Evolutionary conservation across 2,888 invertebrate species (phyloP).

Genomic region (Liodrosophila aerea): DNA sequence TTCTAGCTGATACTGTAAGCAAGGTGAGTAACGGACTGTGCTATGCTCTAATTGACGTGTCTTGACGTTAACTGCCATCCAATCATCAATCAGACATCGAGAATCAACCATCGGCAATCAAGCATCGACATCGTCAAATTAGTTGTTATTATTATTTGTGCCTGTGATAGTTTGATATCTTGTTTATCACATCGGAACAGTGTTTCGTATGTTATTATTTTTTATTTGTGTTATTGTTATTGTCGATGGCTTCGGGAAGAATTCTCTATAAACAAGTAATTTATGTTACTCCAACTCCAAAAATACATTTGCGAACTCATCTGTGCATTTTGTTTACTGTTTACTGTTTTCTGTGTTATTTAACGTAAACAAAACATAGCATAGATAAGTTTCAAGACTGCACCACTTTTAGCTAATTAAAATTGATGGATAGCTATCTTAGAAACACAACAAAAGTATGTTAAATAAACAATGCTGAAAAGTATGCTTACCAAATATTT

Average conservation of each 20-base stretch:
- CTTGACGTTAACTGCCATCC: slow-evolving; percentile 29
- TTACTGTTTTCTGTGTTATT: slow-evolving; percentile 25
- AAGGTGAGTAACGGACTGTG: slow-evolving; percentile 40
- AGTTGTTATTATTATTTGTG: slow-evolving; percentile 1
- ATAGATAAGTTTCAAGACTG: not conserved
- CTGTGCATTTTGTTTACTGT: slow-evolving; percentile 41
- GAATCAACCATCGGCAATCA: slow-evolving; percentile 14
- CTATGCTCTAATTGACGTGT: slow-evolving; percentile 35
- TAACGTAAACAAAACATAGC: slow-evolving; percentile 25
- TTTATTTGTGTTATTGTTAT: slow-evolving; percentile 5
- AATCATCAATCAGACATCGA: slow-evolving; percentile 32
- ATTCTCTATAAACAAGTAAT: slow-evolving; percentile 26
- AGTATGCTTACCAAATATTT: slow-evolving; percentile 22
- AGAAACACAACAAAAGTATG: too few species aligned
- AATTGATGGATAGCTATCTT: slow-evolving; percentile 14
- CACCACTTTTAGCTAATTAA: slow-evolving; percentile 28
- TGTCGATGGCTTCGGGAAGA: slow-evolving; percentile 44
- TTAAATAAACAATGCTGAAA: slow-evolving; percentile 17
- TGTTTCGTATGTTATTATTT: slow-evolving; percentile 24
- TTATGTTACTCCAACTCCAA: slow-evolving; percentile 17
- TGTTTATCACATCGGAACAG: slow-evolving; percentile 42
- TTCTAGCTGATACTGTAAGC: slow-evolving; percentile 35
- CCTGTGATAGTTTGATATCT: slow-evolving; percentile 44
- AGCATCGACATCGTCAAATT: slow-evolving; percentile 26
- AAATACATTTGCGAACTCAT: slow-evolving; percentile 28